Evolutionary conservation across 64 coral and sea anemone species (phyloP).

Genomic region (Hydrozoanthus tunicans): DNA sequence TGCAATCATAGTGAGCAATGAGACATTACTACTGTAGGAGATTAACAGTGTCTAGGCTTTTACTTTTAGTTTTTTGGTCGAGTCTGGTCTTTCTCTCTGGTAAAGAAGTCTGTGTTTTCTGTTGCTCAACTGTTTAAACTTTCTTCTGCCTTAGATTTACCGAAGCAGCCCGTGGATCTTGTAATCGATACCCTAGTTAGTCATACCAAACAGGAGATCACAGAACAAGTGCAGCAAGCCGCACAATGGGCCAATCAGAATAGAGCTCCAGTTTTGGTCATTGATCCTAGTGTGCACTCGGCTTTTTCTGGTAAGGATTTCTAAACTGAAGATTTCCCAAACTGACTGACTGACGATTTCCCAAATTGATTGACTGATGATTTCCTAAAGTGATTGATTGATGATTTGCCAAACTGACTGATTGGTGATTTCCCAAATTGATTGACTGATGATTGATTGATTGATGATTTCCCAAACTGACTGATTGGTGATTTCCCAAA

Average conservation of each 20-base stretch:
- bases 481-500: too few species aligned
- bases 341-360: too few species aligned
- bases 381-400: too few species aligned
- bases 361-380: too few species aligned
- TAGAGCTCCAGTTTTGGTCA: slow-evolving; percentile 64
- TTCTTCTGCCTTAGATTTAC: slow-evolving; percentile 53
- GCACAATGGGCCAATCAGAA: slow-evolving; percentile 79
- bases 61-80: not conserved
- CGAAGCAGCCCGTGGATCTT: slow-evolving; percentile 65
- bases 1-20: too few species aligned
- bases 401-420: too few species aligned
- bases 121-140: not conserved
- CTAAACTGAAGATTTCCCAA: not conserved
- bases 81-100: not conserved
- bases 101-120: not conserved
- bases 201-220: slow-evolving; percentile 34
- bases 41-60: not conserved
- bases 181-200: slow-evolving; percentile 63
- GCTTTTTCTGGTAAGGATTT: slow-evolving; percentile 49
- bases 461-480: too few species aligned
- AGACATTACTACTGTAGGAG: not conserved
- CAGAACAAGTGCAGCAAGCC: slow-evolving; percentile 58
- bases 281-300: slow-evolving; percentile 62
- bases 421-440: too few species aligned
- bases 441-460: too few species aligned